Evolutionary conservation across 2,113 vertebrate species (phyloP).

Genomic region (Malurus elegans): DNA sequence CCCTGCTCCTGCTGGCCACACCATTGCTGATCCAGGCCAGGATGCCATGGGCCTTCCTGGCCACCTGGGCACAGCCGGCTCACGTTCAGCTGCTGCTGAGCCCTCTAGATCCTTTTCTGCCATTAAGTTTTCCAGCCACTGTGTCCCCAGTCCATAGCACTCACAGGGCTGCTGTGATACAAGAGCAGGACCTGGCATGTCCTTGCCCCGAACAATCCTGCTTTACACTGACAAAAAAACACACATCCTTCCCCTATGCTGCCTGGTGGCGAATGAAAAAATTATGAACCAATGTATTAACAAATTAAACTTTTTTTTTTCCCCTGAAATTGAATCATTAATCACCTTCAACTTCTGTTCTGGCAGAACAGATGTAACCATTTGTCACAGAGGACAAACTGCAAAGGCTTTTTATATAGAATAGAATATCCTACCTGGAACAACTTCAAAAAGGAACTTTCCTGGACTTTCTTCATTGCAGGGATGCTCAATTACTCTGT

Average conservation of each 20-base stretch:
- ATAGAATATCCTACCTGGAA: conserved; percentile 86
- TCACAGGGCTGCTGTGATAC: neutral
- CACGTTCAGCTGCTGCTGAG: rapidly evolving
- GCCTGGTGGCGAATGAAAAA: neutral
- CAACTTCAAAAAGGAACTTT: conserved; percentile 95
- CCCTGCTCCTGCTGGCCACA: neutral
- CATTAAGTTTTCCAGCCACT: rapidly evolving
- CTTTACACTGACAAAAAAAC: neutral
- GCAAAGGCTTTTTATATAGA: neutral
- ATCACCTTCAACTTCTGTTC: conserved; percentile 22
- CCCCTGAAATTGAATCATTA: conserved; percentile 8
- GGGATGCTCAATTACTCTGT: conserved; percentile 93
- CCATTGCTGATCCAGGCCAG: neutral
- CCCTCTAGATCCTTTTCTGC: neutral
- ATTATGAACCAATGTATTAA: neutral
- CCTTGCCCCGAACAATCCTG: neutral
- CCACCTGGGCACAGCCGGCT: neutral
- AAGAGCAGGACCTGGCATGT: neutral
- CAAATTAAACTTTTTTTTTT: neutral
- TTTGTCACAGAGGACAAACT: conserved; percentile 2
- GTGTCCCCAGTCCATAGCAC: rapidly evolving
- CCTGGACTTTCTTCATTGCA: conserved; percentile 89
- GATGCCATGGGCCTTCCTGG: neutral
- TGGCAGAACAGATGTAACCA: neutral
- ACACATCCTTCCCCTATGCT: neutral